phyloP scores from a whole-genome alignment of 2,888 invertebrate species.

The Synergus itoensis region DNA sequence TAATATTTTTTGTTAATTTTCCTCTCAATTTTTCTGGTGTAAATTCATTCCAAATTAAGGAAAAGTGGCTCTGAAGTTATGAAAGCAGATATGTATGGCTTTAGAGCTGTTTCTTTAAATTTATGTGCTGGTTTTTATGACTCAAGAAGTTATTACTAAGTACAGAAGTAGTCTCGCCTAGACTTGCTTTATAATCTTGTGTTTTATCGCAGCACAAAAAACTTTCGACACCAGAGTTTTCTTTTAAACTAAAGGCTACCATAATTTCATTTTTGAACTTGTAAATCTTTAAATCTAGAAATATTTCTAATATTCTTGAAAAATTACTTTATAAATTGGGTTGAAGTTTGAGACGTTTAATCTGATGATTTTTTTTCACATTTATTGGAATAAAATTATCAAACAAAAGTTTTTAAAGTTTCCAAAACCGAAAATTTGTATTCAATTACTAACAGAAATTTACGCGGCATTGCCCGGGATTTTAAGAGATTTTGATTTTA shows the following conservation, averaged over 20 bases:
- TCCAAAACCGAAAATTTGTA: too few relatives aligned
- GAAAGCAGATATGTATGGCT: background rate
- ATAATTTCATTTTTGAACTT: too few relatives aligned
- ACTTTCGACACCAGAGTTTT: background rate
- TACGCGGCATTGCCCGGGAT: too few relatives aligned
- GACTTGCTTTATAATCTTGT: background rate
- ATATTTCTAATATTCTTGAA: too few relatives aligned
- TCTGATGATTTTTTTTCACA: too few relatives aligned
- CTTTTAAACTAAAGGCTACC: background rate
- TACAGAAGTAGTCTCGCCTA: background rate
- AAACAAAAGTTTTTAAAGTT: too few relatives aligned
- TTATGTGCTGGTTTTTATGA: background rate
- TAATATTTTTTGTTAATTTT: background rate
- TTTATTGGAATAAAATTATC: too few relatives aligned
- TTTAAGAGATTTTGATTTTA: too few relatives aligned
- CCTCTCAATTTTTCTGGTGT: background rate
- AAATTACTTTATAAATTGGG: too few relatives aligned
- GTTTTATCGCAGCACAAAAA: background rate
- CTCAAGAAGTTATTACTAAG: background rate
- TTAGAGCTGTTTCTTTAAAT: background rate
- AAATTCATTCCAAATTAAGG: background rate
- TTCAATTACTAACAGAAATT: too few relatives aligned
- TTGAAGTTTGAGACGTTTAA: too few relatives aligned
- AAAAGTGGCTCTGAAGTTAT: background rate
- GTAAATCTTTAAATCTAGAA: too few relatives aligned